Evolutionary conservation across 2,888 invertebrate species (phyloP).

Genomic region (Choreutis nemorana): DNA sequence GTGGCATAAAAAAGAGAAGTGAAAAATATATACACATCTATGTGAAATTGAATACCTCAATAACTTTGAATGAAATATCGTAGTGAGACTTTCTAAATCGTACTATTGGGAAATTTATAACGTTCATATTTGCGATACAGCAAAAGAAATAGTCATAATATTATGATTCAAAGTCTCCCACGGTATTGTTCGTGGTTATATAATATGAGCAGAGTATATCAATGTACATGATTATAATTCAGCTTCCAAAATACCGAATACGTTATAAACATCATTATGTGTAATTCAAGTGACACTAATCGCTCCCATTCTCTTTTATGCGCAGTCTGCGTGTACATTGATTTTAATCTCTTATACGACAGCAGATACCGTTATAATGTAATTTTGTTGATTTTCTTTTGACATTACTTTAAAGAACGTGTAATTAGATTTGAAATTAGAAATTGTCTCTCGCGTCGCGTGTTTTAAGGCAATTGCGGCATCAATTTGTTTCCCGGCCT

Average conservation of each 20-base stretch:
- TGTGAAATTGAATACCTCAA: too few relatives aligned
- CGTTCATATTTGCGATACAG: too few relatives aligned
- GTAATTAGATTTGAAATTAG: too few relatives aligned
- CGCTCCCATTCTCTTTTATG: constrained; percentile 23
- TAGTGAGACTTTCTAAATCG: constrained; percentile 28
- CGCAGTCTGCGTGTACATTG: constrained; percentile 25
- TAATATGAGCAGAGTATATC: constrained; percentile 24
- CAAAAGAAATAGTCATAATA: too few relatives aligned
- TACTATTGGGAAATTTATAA: constrained; percentile 25
- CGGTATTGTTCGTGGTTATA: constrained; percentile 25
- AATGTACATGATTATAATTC: constrained; percentile 17
- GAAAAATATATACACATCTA: too few relatives aligned
- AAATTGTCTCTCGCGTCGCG: too few relatives aligned
- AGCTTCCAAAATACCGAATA: constrained; percentile 27
- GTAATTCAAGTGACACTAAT: constrained; percentile 44
- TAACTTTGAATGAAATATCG: constrained; percentile 13
- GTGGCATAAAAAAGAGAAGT: too few relatives aligned
- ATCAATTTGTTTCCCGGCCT: too few relatives aligned
- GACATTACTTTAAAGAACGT: constrained; percentile 21
- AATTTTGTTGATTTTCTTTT: constrained; percentile 23
- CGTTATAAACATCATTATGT: constrained; percentile 23
- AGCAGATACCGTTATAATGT: constrained; percentile 24
- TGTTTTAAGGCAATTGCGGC: too few relatives aligned
- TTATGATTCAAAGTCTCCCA: constrained; percentile 20
- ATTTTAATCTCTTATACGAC: constrained; percentile 26